These are phyloP conservation scores for Pogonophryne albipinna DNA, from an alignment of 2,797 vertebrate species.

Conservation along the genomic window DNA sequence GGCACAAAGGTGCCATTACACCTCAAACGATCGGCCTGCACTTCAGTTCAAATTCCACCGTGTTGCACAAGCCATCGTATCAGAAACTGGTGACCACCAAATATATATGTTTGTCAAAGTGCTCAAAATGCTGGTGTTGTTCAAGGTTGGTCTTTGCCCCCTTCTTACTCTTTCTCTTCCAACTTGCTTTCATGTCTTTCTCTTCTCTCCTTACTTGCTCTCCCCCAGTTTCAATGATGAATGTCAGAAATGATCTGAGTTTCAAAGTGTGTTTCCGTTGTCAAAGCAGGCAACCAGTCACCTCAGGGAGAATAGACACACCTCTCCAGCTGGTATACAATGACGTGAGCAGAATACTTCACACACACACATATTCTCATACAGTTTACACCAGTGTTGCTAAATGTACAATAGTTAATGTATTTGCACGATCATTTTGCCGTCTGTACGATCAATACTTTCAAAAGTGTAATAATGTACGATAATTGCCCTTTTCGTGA, in stretches of 20 bases:
- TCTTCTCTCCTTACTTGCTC: neutral
- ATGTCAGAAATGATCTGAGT: slow-evolving; percentile 57
- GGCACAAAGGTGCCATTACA: slow-evolving; percentile 82
- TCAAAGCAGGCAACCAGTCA: slow-evolving; percentile 18
- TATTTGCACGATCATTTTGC: too few species aligned
- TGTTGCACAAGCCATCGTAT: slow-evolving; percentile 75
- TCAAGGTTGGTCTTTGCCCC: slow-evolving; percentile 25
- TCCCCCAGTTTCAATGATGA: slow-evolving; percentile 46
- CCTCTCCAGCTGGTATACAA: slow-evolving; percentile 13
- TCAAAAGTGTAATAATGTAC: too few species aligned
- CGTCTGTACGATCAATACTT: too few species aligned
- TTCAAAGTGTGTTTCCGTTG: slow-evolving; percentile 38
- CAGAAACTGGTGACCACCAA: slow-evolving; percentile 74
- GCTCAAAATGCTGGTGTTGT: slow-evolving; percentile 31
- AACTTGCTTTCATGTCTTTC: neutral
- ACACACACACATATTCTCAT: slow-evolving; percentile 6
- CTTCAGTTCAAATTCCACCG: slow-evolving; percentile 82
- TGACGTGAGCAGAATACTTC: neutral
- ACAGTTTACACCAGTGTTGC: neutral
- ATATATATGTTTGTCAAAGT: slow-evolving; percentile 29
- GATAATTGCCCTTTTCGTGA: too few species aligned
- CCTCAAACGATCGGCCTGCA: slow-evolving; percentile 82
- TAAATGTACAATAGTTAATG: too few species aligned
- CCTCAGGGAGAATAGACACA: slow-evolving; percentile 37
- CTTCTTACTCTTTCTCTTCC: slow-evolving; percentile 1